Conservation (phyloP, 2,888 invertebrate species). For the Smittia aterrima region DNA sequence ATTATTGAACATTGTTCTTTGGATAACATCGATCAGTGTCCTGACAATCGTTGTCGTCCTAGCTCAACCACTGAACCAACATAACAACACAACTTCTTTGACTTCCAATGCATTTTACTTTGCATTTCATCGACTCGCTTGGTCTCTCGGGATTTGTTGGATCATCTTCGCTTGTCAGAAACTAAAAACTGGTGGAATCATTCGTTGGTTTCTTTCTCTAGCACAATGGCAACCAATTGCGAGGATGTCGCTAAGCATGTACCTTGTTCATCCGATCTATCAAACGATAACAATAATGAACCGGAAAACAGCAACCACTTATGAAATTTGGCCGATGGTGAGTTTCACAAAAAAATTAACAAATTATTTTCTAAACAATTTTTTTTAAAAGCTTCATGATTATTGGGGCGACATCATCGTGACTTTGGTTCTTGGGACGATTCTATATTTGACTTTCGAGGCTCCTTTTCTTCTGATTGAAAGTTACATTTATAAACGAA, state of each 20-base stretch:
- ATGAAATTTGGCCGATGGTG: slow-evolving; percentile 7
- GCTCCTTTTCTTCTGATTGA: slow-evolving; percentile 11
- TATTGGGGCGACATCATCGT: slow-evolving; percentile 26
- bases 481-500: slow-evolving; percentile 32
- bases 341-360: not conserved
- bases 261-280: slow-evolving; percentile 50
- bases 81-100: not conserved
- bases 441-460: slow-evolving; percentile 27
- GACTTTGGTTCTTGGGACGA: not conserved
- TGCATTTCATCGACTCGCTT: not conserved
- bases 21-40: not conserved
- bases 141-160: not conserved
- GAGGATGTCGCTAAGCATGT: slow-evolving; percentile 44
- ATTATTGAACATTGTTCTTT: not conserved
- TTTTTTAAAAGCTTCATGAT: not conserved
- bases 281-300: not conserved
- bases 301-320: not conserved
- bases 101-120: not conserved
- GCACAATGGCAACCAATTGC: slow-evolving; percentile 34
- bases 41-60: not conserved
- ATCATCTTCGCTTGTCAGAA: slow-evolving; percentile 27
- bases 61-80: not conserved
- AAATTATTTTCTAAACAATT: not conserved
- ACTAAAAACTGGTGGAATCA: slow-evolving; percentile 13
- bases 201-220: slow-evolving; percentile 23